Evolutionary conservation across 2,888 invertebrate genomes (phyloP), one percentile per base, ranked within the genome.

Genomic region (Amphipyra tragopoginis): DNA sequence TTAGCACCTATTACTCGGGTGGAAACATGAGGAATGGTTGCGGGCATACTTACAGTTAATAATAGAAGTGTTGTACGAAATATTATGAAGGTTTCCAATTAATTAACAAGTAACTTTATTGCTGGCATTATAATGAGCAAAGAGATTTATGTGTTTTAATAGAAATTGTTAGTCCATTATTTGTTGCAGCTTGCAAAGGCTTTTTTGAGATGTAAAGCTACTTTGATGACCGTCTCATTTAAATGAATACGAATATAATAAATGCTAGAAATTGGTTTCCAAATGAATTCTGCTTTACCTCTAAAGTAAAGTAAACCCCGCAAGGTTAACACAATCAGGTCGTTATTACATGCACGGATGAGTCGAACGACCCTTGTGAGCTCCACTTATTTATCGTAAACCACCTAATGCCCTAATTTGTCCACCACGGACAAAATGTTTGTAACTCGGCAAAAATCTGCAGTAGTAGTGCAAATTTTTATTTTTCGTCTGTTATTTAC

Each of bases 241-340:
- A 29, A 29, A 29, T 29, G 29, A 29, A 36, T 36, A 4, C 6
- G 10, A 36, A 3, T 11, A 36, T 36, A 4, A 7, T 36, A 36
- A 36, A 10, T 10, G 1, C 36, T 36, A 4, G 5, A 15, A 43
- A 45, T 15, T 0, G 8, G 21, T 36, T 29, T 40, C 10, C 11
- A n/a, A 36, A 11, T 34, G 11, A 26, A 61, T 2, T 39, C 29
- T 10, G 45, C 45, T 39, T n/a, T 13, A 6, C 13, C 13, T 10
- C 36, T 10, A 10, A 36, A 3, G 8, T 48, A 47, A 39, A 45
- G 15, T 34, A 49, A 65, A 53, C 29, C 26, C 33, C 13, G n/a
- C 65, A 72, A 75, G 76, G 76, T 61, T 63, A 63, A 21, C 49
- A 33, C 49, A 68, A 73, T 74, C 74, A 65, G 63, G 65, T 43